Conservation (phyloP, 1,140 invertebrate species). For the Idris sp. region DNA sequence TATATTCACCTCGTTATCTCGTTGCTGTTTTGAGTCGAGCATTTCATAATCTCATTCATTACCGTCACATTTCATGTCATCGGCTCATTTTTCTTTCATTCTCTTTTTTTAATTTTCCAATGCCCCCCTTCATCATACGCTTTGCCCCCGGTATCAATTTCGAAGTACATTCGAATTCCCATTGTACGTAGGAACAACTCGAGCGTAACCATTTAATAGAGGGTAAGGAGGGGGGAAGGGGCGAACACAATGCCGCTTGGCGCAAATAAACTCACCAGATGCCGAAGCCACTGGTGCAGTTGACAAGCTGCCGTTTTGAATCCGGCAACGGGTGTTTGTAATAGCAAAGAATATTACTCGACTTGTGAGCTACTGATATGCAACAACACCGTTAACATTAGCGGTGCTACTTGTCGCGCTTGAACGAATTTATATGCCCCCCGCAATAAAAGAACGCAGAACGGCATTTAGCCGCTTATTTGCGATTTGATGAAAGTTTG, state of each 20-base stretch:
- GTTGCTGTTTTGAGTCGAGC: background rate
- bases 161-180: slow-evolving; percentile 34
- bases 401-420: slow-evolving; percentile 43
- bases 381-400: slow-evolving; percentile 56
- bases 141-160: slow-evolving; percentile 48
- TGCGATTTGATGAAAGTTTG: slow-evolving; percentile 12
- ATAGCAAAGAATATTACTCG: slow-evolving; percentile 48
- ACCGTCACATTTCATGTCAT: slow-evolving; percentile 16
- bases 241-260: slow-evolving; percentile 51
- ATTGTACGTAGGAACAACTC: slow-evolving; percentile 31
- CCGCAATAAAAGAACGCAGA: slow-evolving; percentile 10
- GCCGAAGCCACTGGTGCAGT: slow-evolving; percentile 54
- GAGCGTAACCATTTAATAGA: slow-evolving; percentile 55
- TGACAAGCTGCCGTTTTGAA: slow-evolving; percentile 53
- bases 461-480: slow-evolving; percentile 19
- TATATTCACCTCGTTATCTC: slow-evolving; percentile 1
- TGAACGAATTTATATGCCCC: slow-evolving; percentile 41
- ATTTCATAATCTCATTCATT: slow-evolving; percentile 18
- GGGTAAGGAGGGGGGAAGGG: slow-evolving; percentile 13
- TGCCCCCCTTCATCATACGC: slow-evolving; percentile 7
- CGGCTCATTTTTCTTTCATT: slow-evolving; percentile 10
- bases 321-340: slow-evolving; percentile 50
- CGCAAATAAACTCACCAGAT: slow-evolving; percentile 60
- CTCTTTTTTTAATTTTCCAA: no score
- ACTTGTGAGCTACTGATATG: slow-evolving; percentile 55